Evolutionary conservation across 64 coral and sea anemone genomes (phyloP), one percentile per base, ranked within the genome.

Genomic region (Orbicella faveolata): DNA sequence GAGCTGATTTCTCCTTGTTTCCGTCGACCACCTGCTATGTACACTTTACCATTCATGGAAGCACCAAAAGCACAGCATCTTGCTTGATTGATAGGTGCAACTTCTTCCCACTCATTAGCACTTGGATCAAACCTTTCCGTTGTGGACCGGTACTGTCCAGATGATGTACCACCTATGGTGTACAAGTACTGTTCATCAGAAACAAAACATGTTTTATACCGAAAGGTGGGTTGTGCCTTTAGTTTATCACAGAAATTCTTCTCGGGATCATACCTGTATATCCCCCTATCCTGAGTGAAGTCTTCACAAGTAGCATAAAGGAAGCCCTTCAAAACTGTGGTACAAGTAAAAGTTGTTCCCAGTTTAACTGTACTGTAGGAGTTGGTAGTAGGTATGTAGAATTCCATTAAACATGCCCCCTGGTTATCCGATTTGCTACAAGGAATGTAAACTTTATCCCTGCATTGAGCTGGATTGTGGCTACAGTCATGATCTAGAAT

Each of bases 31-130:
- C 78, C 78, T 26, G 78, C 78, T 61, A 80, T 61, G 25, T 80
- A 80, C n/a, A 80, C 52, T 13, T 80, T 80, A 6, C 78, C 78
- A 80, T 30, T 80, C 25, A 80, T 59, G 23, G 78, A 16, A 11
- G 23, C 25, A 17, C 78, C 78, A 80, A 30, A 80, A 34, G 78
- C 78, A 59, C n/a, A 1, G 61, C 3, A 4, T 25, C 78, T 80
- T 23, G n/a, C 52, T 20, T 80, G 19, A 62, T 80, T 80, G n/a
- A 80, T 61, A 10, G 78, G 4, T 33, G 51, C 53, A 61, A 80
- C 51, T 23, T 80, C 54, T 33, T 80, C n/a, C 20, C 78, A 80
- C 34, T 3, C 10, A 1, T 30, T 33, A 1, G n/a, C 9, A 34
- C 4, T 12, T 4, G 78, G 78, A 15, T 59, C 11, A 80, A 80